phyloP scores from a whole-genome alignment of 2,113 vertebrate species.

The Phylloscopus trochilus region DNA sequence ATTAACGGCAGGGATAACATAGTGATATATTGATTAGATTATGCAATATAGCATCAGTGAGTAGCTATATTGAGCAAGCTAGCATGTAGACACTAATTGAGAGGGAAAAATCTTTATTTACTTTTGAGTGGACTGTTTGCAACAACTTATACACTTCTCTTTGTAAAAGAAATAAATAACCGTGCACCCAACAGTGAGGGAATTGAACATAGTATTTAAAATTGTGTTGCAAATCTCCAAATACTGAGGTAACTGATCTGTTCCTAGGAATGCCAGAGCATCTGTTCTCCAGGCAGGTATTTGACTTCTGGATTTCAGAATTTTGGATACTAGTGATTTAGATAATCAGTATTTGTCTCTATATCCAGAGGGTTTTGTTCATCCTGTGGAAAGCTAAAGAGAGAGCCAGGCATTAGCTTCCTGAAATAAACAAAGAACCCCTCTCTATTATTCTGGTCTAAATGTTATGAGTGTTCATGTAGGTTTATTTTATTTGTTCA shows the following conservation, averaged over 20 bases:
- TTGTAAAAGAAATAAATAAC: not conserved
- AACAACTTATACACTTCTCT: not conserved
- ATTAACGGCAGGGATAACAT: not conserved
- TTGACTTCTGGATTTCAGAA: not conserved
- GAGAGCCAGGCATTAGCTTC: not conserved
- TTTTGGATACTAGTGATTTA: not conserved
- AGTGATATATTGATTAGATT: conserved; percentile 23
- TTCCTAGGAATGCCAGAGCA: not conserved
- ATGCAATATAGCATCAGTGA: not conserved
- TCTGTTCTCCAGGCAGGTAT: not conserved
- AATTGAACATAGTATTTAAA: not conserved
- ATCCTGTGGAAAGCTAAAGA: not conserved
- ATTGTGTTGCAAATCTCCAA: not conserved
- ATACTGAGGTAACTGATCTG: not conserved
- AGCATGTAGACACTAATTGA: not conserved
- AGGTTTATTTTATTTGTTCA: not conserved
- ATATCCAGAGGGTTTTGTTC: not conserved
- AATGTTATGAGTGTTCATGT: not conserved
- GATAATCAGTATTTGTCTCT: not conserved
- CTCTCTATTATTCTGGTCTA: not conserved
- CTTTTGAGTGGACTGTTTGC: not conserved
- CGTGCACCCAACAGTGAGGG: rapidly evolving
- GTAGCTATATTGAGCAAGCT: not conserved
- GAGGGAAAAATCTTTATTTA: conserved; percentile 37
- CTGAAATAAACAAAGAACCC: not conserved